phyloP scores from a whole-genome alignment of 53 echinoderm and acorn worm species.

The Apostichopus leukothele region DNA sequence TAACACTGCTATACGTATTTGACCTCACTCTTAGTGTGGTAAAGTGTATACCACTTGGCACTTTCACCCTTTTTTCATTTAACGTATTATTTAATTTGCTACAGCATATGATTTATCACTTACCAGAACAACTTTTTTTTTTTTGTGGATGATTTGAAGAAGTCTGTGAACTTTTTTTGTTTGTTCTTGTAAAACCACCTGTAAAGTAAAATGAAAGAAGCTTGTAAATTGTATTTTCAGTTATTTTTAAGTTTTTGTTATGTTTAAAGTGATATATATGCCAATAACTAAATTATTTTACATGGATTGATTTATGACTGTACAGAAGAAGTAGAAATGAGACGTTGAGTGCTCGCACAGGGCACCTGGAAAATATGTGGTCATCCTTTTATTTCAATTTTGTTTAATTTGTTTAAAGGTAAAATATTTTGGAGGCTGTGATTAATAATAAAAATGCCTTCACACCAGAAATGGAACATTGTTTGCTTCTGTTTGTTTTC shows the following conservation, averaged over 20 bases:
- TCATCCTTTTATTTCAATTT: neutral
- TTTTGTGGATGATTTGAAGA: neutral
- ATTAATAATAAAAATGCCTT: slow-evolving; percentile 18
- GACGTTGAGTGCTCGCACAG: neutral
- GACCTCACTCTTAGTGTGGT: no score
- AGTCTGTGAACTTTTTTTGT: neutral
- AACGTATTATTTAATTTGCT: no score
- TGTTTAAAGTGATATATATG: slow-evolving; percentile 42
- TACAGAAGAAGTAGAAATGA: neutral
- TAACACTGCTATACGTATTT: no score
- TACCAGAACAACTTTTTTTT: no score
- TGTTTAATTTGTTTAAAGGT: neutral
- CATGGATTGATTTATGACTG: slow-evolving; percentile 23
- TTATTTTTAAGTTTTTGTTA: slow-evolving; percentile 21
- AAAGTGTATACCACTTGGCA: no score
- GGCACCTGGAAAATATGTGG: neutral
- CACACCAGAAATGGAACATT: neutral
- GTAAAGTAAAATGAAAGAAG: neutral
- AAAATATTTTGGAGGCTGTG: slow-evolving; percentile 1
- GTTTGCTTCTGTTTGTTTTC: no score
- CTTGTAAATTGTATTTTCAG: slow-evolving; percentile 7
- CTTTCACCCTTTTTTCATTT: no score
- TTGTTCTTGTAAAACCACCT: neutral
- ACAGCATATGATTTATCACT: no score
- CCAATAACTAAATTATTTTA: slow-evolving; percentile 39